Conservation (phyloP, 2,888 invertebrate genomes). For the Megaustenia siamemsis region DNA sequence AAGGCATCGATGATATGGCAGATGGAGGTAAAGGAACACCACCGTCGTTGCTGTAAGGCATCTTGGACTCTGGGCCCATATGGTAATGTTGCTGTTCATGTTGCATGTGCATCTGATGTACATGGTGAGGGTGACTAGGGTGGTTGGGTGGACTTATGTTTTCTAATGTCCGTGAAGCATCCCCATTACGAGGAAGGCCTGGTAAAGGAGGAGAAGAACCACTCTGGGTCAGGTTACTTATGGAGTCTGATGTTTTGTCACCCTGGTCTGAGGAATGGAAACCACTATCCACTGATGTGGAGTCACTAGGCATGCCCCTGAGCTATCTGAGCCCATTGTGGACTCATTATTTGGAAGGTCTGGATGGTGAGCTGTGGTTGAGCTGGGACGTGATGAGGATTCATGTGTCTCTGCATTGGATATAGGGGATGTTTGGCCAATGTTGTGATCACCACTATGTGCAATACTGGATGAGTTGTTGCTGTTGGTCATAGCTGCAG, state of each 20-base stretch:
- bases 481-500: conserved; percentile 41
- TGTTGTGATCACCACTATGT: conserved; percentile 43
- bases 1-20: conserved; percentile 53
- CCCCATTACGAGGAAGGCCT: conserved; percentile 47
- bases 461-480: conserved; percentile 50
- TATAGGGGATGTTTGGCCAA: conserved; percentile 53
- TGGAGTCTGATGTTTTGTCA: conserved; percentile 54
- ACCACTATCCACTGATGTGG: conserved; percentile 60
- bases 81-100: conserved; percentile 29
- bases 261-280: conserved; percentile 58
- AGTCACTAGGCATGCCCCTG: conserved; percentile 59
- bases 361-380: conserved; percentile 55
- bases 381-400: conserved; percentile 56
- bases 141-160: conserved; percentile 48
- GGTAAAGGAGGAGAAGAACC: conserved; percentile 45
- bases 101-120: conserved; percentile 34
- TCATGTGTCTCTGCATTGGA: conserved; percentile 57
- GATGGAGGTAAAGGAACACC: conserved; percentile 51
- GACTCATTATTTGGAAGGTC: conserved; percentile 50
- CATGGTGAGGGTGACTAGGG: conserved; percentile 41
- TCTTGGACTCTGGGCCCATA: conserved; percentile 46
- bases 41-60: conserved; percentile 54
- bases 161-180: conserved; percentile 46
- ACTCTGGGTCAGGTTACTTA: conserved; percentile 47
- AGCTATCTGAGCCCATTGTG: conserved; percentile 56